These are phyloP conservation scores for Epizoanthus illoricatus DNA, from an alignment of 92 coral and sea anemone species.

Conservation along the genomic window DNA sequence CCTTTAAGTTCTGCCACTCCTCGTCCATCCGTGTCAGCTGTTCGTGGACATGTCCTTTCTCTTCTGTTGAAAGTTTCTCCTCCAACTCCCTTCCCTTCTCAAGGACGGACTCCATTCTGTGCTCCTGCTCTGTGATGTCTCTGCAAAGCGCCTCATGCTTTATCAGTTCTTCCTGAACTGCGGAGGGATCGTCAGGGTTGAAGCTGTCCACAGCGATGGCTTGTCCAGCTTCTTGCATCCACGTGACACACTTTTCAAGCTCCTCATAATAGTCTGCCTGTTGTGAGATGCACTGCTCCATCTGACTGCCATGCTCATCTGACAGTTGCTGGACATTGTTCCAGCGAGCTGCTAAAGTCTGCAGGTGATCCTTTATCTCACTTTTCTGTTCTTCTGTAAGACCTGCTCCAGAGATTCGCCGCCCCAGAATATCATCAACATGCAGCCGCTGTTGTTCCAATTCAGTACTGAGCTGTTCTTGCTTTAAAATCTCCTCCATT, in stretches of 20 bases:
- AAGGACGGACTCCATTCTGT: slow-evolving; percentile 62
- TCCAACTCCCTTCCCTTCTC: slow-evolving; percentile 67
- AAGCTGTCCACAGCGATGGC: slow-evolving; percentile 59
- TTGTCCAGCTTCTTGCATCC: slow-evolving; percentile 90
- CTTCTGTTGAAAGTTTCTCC: slow-evolving; percentile 66
- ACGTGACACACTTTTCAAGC: slow-evolving; percentile 82
- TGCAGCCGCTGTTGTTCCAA: slow-evolving; percentile 68
- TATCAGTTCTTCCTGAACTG: slow-evolving; percentile 56
- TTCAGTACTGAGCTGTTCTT: slow-evolving; percentile 74
- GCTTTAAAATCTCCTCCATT: slow-evolving; percentile 77
- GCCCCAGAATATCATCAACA: slow-evolving; percentile 62
- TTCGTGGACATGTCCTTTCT: slow-evolving; percentile 65
- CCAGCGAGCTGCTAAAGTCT: slow-evolving; percentile 74
- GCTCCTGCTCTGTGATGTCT: slow-evolving; percentile 56
- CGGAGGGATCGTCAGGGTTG: slow-evolving; percentile 46
- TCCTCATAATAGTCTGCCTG: slow-evolving; percentile 86
- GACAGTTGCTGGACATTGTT: slow-evolving; percentile 65
- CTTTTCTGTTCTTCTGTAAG: slow-evolving; percentile 56
- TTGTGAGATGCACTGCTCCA: slow-evolving; percentile 89
- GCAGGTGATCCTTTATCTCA: slow-evolving; percentile 52
- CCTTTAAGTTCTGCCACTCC: slow-evolving; percentile 82
- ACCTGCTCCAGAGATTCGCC: slow-evolving; percentile 35
- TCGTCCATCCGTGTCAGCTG: slow-evolving; percentile 81
- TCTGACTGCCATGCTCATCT: slow-evolving; percentile 64
- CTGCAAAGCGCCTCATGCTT: slow-evolving; percentile 64